These are phyloP conservation scores for Laupala kohalensis DNA, from an alignment of 1,140 invertebrate genomes.

Conservation along the genomic window DNA sequence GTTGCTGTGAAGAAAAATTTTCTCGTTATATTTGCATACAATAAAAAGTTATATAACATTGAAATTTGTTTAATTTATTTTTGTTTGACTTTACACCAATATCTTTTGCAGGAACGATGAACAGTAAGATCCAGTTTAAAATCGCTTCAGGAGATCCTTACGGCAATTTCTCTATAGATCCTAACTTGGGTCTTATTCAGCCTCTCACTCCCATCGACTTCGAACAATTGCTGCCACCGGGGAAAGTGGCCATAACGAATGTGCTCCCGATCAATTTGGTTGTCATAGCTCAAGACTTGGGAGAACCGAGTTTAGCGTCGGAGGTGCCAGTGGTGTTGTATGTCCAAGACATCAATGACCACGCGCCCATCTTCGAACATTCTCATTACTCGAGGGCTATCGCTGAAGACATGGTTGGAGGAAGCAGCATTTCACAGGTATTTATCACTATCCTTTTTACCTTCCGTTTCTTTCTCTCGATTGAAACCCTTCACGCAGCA, in stretches of 20 bases:
- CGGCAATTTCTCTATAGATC: constrained; percentile 70
- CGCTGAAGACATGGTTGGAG: constrained; percentile 65
- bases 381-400: constrained; percentile 59
- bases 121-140: constrained; percentile 72
- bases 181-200: constrained; percentile 51
- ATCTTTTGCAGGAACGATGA: constrained; percentile 52
- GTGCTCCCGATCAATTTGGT: constrained; percentile 59
- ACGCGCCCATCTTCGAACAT: constrained; percentile 66
- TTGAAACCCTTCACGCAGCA: no score
- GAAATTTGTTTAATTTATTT: not conserved
- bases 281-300: constrained; percentile 66
- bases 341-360: constrained; percentile 78
- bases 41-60: not conserved
- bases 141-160: constrained; percentile 55
- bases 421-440: constrained; percentile 64
- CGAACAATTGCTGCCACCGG: constrained; percentile 40
- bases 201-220: constrained; percentile 62
- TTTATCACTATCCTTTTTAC: no score
- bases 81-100: not conserved
- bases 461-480: no score
- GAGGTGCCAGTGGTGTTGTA: constrained; percentile 65
- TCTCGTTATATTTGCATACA: not conserved
- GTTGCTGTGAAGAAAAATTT: no score
- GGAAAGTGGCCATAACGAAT: constrained; percentile 31
- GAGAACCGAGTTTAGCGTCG: constrained; percentile 57